Conservation (phyloP, 1,140 invertebrate species). For the Apis laboriosa region DNA sequence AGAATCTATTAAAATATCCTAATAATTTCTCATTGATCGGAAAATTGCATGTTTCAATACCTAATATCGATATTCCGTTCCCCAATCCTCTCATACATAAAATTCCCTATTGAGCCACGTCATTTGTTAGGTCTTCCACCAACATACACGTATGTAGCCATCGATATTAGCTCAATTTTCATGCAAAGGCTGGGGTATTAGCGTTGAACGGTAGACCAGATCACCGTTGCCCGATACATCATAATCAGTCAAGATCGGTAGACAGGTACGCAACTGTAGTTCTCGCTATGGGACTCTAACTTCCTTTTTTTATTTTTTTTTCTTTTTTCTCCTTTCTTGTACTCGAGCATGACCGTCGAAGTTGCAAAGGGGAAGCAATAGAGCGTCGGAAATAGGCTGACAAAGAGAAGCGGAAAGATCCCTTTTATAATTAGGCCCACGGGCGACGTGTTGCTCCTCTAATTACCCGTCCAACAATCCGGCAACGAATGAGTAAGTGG, state of each 20-base stretch:
- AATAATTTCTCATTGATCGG: not conserved
- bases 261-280: conserved; percentile 29
- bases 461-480: conserved; percentile 79
- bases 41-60: not conserved
- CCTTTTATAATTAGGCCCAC: conserved; percentile 79
- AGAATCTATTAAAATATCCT: too few relatives aligned
- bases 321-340: not conserved
- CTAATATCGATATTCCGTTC: not conserved
- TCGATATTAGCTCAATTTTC: conserved; percentile 26
- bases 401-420: conserved; percentile 46
- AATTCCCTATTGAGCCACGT: not conserved
- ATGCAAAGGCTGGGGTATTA: conserved; percentile 18
- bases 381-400: conserved; percentile 41
- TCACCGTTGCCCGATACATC: conserved; percentile 37
- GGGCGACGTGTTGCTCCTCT: conserved; percentile 77
- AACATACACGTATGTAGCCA: not conserved
- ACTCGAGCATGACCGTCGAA: conserved; percentile 3
- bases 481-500: conserved; percentile 71
- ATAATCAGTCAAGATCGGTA: conserved; percentile 53
- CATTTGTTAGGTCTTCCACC: not conserved
- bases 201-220: conserved; percentile 5
- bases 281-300: not conserved
- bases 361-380: conserved; percentile 34
- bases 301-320: not conserved
- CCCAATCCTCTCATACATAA: not conserved